phyloP scores from a whole-genome alignment of 2,113 vertebrate species.

The Indicator maculatus region DNA sequence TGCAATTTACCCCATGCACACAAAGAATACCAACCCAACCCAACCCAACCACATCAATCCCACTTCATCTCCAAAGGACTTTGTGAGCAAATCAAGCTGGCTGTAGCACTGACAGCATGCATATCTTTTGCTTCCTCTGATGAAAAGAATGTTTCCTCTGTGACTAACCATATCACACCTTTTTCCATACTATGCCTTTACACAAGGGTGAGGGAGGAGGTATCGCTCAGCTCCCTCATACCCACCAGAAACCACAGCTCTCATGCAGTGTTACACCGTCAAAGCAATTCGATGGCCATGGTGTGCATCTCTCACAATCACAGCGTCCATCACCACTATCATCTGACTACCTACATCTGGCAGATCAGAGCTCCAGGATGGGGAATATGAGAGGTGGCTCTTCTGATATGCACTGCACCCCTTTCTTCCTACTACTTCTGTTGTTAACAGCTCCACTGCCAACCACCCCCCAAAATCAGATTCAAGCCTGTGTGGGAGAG shows the following conservation, averaged over 20 bases:
- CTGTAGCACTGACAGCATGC: neutral
- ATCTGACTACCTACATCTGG: neutral
- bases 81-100: neutral
- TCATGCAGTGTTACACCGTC: neutral
- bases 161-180: neutral
- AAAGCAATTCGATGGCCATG: neutral
- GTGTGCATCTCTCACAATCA: neutral
- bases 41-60: neutral
- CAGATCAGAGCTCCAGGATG: neutral
- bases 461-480: neutral
- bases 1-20: neutral
- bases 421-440: neutral
- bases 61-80: conserved; percentile 7
- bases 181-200: neutral
- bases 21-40: conserved; percentile 18
- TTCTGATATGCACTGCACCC: neutral
- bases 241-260: neutral
- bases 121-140: neutral
- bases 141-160: neutral
- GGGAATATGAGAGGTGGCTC: neutral
- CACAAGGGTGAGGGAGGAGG: neutral
- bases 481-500: neutral
- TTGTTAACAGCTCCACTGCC: neutral
- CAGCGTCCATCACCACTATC: neutral
- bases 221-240: neutral